A percentile compares a stretch with the other conserved stretches of the same genome.
Evolutionary conservation across 2,797 vertebrate species (phyloP).

Genomic region (Enteromius trimaculatus): DNA sequence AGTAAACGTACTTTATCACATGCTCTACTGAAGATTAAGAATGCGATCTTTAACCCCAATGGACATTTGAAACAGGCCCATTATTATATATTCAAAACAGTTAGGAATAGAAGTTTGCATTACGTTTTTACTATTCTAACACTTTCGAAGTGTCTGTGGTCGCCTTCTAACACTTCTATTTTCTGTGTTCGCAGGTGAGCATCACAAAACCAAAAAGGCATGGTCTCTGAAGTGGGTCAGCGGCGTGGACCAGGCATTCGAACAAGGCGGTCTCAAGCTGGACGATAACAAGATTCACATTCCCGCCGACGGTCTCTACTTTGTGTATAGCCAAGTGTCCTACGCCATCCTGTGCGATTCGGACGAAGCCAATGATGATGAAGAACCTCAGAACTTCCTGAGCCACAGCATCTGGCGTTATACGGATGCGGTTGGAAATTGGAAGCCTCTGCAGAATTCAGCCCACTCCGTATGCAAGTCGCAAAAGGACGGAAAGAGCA

Average conservation of each 20-base stretch:
- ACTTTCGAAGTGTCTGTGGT: background rate
- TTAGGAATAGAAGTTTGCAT: no score
- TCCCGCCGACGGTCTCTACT: slow-evolving; percentile 73
- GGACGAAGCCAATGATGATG: rapidly evolving
- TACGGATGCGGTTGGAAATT: background rate
- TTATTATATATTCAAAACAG: background rate
- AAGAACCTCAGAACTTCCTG: slow-evolving; percentile 52
- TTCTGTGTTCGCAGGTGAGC: slow-evolving; percentile 57
- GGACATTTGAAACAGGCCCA: background rate
- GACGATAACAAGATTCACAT: slow-evolving; percentile 70
- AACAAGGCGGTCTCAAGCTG: slow-evolving; percentile 68
- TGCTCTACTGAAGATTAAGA: slow-evolving; percentile 4
- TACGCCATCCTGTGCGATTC: slow-evolving; percentile 66
- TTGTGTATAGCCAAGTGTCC: slow-evolving; percentile 79
- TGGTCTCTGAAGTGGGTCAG: slow-evolving; percentile 65
- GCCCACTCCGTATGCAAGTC: slow-evolving; percentile 66
- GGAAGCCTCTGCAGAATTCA: slow-evolving; percentile 64
- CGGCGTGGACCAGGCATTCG: slow-evolving; percentile 65
- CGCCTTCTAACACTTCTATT: background rate
- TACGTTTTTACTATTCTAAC: background rate
- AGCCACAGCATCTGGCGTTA: slow-evolving; percentile 68
- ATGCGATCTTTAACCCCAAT: background rate
- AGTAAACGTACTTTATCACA: background rate
- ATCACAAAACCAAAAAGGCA: rapidly evolving
- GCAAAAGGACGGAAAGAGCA: background rate